Conservation (phyloP, 2,797 vertebrate genomes). For the Delichon dasypus region DNA sequence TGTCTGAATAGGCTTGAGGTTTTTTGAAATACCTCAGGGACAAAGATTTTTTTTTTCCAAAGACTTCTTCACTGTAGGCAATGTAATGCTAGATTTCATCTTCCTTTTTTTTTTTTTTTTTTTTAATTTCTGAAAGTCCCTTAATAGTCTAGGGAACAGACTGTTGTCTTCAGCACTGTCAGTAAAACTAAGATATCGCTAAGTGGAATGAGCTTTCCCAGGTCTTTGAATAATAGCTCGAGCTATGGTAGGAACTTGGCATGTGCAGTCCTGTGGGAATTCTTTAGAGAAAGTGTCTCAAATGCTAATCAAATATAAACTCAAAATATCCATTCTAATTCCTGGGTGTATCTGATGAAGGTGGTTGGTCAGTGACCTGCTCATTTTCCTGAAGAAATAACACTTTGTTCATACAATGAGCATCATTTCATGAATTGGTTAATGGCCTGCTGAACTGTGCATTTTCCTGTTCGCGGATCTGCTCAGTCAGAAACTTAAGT, state of each 20-base stretch:
- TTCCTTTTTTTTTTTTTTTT: neutral
- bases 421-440: neutral
- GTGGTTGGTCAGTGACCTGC: neutral
- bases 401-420: neutral
- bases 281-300: neutral
- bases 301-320: neutral
- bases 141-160: neutral
- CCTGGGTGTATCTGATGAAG: neutral
- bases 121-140: neutral
- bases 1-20: neutral
- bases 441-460: neutral
- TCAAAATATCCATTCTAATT: neutral
- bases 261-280: neutral
- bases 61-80: neutral
- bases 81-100: neutral
- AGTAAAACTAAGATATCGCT: neutral
- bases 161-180: neutral
- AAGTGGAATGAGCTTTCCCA: neutral
- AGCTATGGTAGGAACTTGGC: neutral
- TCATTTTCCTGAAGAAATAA: neutral
- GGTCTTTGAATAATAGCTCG: neutral
- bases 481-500: neutral
- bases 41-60: neutral
- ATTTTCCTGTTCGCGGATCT: neutral
- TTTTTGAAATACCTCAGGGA: neutral